phyloP scores from a whole-genome alignment of 2,113 vertebrate species.

The Thermophis baileyi region DNA sequence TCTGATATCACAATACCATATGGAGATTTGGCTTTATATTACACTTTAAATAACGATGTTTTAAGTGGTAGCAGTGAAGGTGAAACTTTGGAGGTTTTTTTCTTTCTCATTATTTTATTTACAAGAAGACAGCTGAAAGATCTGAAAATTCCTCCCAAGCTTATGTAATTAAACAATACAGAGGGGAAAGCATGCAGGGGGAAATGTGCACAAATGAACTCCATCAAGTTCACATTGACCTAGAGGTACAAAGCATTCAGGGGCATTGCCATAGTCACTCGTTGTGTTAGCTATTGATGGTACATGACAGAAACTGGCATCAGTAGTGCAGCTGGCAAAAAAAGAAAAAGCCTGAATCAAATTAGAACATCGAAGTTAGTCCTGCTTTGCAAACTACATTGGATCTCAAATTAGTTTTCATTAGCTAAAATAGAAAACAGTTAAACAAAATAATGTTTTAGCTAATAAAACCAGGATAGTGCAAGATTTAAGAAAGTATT shows the following conservation, averaged over 20 bases:
- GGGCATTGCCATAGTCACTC: background rate
- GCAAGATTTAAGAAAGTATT: background rate
- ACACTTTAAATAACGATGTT: background rate
- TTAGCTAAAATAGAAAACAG: conserved; percentile 36
- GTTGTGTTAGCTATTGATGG: conserved; percentile 37
- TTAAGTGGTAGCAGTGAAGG: background rate
- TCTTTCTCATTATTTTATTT: conserved; percentile 1
- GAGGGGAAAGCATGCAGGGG: background rate
- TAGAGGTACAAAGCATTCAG: conserved; percentile 12
- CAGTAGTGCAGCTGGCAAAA: conserved; percentile 45
- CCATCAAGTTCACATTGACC: conserved; percentile 9
- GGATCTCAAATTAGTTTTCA: conserved; percentile 45
- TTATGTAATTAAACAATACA: conserved; percentile 18
- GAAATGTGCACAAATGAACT: background rate
- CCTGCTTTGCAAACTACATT: conserved; percentile 17
- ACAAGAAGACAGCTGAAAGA: background rate
- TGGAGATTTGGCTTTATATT: background rate
- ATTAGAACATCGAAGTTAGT: conserved; percentile 18
- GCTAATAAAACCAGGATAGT: background rate
- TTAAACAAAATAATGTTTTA: conserved; percentile 13
- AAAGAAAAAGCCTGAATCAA: conserved; percentile 11
- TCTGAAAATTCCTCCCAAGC: background rate
- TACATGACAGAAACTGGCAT: conserved; percentile 28
- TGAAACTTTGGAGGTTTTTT: background rate
- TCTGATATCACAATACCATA: background rate